Conservation (phyloP, 2,113 vertebrate species). For the Aspiorhynchus laticeps region DNA sequence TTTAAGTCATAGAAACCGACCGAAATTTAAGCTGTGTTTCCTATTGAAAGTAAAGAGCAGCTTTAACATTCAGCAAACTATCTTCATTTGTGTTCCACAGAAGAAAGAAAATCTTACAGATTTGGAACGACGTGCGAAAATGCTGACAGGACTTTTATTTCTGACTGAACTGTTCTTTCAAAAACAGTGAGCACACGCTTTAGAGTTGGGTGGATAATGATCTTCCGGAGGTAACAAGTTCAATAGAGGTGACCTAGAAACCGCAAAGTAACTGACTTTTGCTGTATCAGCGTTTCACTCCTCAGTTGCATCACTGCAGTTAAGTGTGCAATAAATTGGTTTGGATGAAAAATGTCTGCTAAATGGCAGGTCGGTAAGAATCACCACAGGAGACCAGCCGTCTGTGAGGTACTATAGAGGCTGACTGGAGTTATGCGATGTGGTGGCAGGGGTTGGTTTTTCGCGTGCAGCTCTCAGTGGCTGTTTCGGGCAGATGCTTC, state of each 20-base stretch:
- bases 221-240: not conserved
- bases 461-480: not conserved
- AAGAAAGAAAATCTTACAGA: too few species aligned
- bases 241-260: conserved; percentile 22
- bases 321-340: not conserved
- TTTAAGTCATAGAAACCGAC: too few species aligned
- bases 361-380: conserved; percentile 30
- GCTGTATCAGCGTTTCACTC: conserved; percentile 1
- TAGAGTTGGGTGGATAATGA: not conserved
- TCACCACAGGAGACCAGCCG: not conserved
- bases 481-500: conserved; percentile 25
- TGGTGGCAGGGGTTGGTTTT: not conserved
- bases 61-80: not conserved
- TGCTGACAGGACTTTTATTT: not conserved
- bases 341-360: conserved; percentile 28
- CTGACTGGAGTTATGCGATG: conserved; percentile 7
- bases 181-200: not conserved
- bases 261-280: not conserved
- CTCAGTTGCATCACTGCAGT: not conserved
- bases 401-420: conserved; percentile 7
- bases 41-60: not conserved
- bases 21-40: not conserved
- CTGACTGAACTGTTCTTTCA: not conserved
- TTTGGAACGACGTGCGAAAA: too few species aligned
- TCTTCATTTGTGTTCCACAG: too few species aligned